Base-by-base conservation (phyloP, 2,113 vertebrate species). In the Anguilla rostrata region DNA sequence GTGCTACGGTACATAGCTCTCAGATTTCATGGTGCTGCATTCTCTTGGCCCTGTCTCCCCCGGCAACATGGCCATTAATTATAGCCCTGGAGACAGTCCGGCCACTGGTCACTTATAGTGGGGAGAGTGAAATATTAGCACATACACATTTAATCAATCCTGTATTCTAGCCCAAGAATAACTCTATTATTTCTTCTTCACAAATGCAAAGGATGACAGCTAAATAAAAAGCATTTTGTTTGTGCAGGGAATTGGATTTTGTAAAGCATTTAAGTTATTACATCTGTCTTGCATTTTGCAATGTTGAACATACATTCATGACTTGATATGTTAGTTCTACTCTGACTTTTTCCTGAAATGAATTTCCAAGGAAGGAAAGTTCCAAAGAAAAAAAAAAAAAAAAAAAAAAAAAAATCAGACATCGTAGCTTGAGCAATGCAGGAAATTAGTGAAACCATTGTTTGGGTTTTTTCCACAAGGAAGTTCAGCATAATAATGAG, bases 1-100 rank as follows among this genome's bases (percentile, higher is more conserved):
- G 84, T 40, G 15, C 16, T 66, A 29, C 63, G 43, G 75, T 82
- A 60, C 39, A 39, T 18, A 56, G 49, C 75, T 81, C 81, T 86
- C 82, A 11, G 14, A 29, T 71, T 83, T 18, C 84, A 57, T 34
- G 8, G 12, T 53, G 78, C 22, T 66, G 78, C 39, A 3, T 14
- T 46, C 5, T 2, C 75, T 57, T 71, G 20, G 81, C 84, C 85
- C 81, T 40, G 41, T 66, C 83, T 49, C 5, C 60, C 78, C 66
- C 14, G 40, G 66, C 56, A 15, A 29, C 78, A 66, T 22, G 46
- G 18, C 56, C 81, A 84, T 66, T 63, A 83, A 78, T 83, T 34
- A 66, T 66, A 66, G 5, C 60, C 49, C 12, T 18, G 78, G 29
- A 83, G 39, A 2, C 46, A 2, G 84, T 8, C 22, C 11, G 40